A percentile compares a stretch with the other conserved stretches of the same genome.
These are phyloP conservation scores for Epiblema foenella DNA, from an alignment of 2,888 invertebrate genomes.

Conservation along the genomic window DNA sequence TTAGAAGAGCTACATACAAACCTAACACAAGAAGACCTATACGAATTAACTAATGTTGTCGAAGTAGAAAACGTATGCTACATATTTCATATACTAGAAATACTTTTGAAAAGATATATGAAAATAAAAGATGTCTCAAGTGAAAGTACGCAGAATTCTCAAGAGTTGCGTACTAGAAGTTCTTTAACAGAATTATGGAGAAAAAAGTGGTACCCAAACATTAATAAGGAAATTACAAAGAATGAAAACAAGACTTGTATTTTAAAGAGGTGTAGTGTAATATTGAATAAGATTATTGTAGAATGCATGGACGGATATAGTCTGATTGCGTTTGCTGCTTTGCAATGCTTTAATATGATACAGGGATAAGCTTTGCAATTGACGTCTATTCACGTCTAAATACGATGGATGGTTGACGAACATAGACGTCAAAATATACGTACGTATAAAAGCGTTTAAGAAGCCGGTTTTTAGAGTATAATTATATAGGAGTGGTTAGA, in stretches of 20 bases:
- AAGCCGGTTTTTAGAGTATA: no score
- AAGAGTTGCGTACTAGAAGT: constrained; percentile 61
- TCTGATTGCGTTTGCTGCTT: constrained; percentile 66
- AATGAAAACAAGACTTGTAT: constrained; percentile 54
- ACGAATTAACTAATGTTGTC: constrained; percentile 59
- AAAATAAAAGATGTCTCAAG: constrained; percentile 49
- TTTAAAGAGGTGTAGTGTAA: constrained; percentile 58
- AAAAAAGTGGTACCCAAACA: constrained; percentile 69
- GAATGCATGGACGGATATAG: constrained; percentile 69
- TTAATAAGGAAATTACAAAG: constrained; percentile 49
- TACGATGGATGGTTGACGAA: neutral
- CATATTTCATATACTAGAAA: constrained; percentile 67
- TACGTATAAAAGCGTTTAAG: neutral
- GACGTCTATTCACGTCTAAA: neutral
- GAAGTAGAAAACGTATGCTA: constrained; percentile 66
- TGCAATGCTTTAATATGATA: constrained; percentile 74
- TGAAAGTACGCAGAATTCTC: constrained; percentile 55
- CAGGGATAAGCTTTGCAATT: constrained; percentile 52
- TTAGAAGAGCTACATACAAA: constrained; percentile 56
- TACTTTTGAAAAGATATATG: constrained; percentile 60
- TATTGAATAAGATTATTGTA: constrained; percentile 71
- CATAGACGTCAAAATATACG: neutral
- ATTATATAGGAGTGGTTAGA: no score
- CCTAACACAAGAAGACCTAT: constrained; percentile 51
- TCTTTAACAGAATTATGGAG: constrained; percentile 71